These are phyloP conservation scores for Entelurus aequoreus DNA, from an alignment of 2,113 vertebrate genomes.

Conservation along the genomic window DNA sequence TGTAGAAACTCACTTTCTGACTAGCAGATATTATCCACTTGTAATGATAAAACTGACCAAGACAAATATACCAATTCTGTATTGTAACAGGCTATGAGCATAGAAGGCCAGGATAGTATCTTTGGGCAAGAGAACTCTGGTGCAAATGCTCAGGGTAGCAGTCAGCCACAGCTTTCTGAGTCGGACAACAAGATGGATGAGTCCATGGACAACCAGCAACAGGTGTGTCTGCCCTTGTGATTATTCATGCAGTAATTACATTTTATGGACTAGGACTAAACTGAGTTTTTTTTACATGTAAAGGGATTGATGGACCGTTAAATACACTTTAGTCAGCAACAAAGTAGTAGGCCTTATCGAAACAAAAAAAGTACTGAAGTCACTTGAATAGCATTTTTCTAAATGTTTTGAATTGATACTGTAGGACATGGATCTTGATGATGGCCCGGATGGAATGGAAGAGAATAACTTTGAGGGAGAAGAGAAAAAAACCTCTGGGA, in stretches of 20 bases:
- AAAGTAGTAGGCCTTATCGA: too few species aligned
- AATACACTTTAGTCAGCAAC: too few species aligned
- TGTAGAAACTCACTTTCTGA: neutral
- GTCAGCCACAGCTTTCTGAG: conserved; percentile 84
- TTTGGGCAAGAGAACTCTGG: conserved; percentile 87
- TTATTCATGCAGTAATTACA: neutral
- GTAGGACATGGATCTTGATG: conserved; percentile 88
- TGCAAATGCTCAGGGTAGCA: conserved; percentile 80
- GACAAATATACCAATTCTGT: neutral
- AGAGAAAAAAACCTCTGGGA: conserved; percentile 83
- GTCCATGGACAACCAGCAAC: conserved; percentile 94
- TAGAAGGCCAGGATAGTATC: conserved; percentile 85
- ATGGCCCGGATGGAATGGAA: conserved; percentile 86
- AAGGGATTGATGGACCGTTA: too few species aligned
- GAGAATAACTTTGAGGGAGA: conserved; percentile 90
- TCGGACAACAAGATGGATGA: conserved; percentile 85
- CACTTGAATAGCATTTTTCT: neutral
- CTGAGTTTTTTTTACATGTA: neutral
- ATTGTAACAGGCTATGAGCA: conserved; percentile 56
- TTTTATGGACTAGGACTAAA: neutral
- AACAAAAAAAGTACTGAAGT: neutral
- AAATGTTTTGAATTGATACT: conserved; percentile 9
- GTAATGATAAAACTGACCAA: too few species aligned
- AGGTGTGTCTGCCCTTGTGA: conserved; percentile 63
- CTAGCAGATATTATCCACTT: neutral